These are phyloP conservation scores for Trissolcus brochymenae DNA, from an alignment of 2,888 invertebrate genomes.

Conservation along the genomic window DNA sequence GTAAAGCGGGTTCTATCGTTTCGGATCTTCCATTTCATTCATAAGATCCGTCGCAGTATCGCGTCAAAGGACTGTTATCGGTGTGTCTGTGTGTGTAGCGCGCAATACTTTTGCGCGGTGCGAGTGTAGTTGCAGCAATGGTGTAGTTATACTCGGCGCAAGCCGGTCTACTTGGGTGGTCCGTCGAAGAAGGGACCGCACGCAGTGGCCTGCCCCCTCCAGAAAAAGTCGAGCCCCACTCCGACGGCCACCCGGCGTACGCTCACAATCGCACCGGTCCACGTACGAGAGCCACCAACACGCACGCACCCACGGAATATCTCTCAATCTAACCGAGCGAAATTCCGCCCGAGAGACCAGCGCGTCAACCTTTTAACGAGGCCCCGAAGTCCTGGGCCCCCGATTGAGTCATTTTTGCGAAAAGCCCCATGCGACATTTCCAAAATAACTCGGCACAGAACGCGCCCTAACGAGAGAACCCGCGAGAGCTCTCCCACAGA, in stretches of 20 bases:
- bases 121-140: constrained; percentile 41
- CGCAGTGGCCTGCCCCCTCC: constrained; percentile 74
- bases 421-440: constrained; percentile 20
- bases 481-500: constrained; percentile 56
- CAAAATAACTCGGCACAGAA: constrained; percentile 25
- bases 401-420: constrained; percentile 43
- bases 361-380: constrained; percentile 45
- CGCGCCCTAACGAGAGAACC: constrained; percentile 36
- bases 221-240: constrained; percentile 69
- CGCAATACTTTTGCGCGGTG: constrained; percentile 37
- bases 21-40: constrained; percentile 60
- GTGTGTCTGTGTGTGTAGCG: constrained; percentile 25
- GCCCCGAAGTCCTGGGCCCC: constrained; percentile 1
- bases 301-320: constrained; percentile 69
- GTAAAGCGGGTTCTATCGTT: constrained; percentile 51
- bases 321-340: constrained; percentile 75
- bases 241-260: constrained; percentile 61
- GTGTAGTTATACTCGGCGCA: constrained; percentile 63
- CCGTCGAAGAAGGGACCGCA: constrained; percentile 75
- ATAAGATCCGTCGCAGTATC: constrained; percentile 58
- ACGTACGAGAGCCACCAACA: constrained; percentile 56
- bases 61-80: constrained; percentile 54
- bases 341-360: constrained; percentile 67
- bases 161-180: constrained; percentile 76
- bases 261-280: constrained; percentile 56